Conservation (phyloP, 2,888 invertebrate species). For the Ennomos erosarius region DNA sequence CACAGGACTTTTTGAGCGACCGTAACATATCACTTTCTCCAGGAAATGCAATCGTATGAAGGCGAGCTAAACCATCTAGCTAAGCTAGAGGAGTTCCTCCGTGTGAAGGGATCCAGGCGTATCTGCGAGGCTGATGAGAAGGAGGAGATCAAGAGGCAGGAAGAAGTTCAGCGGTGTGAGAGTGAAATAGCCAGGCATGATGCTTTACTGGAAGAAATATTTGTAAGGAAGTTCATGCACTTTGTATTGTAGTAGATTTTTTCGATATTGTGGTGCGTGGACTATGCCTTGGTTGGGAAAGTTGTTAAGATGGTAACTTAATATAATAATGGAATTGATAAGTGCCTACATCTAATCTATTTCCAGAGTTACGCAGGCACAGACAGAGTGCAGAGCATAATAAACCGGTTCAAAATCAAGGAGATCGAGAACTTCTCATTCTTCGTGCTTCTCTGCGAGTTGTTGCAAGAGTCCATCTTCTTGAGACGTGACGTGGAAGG, state of each 20-base stretch:
- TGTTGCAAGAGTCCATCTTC: constrained; percentile 72
- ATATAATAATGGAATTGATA: no score
- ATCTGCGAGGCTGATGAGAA: constrained; percentile 91
- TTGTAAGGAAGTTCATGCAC: constrained; percentile 70
- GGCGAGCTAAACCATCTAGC: constrained; percentile 93
- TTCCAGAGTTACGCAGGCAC: constrained; percentile 63
- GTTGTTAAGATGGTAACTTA: no score
- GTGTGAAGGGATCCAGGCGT: constrained; percentile 92
- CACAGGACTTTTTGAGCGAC: neutral
- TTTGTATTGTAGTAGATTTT: neutral
- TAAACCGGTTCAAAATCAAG: constrained; percentile 56
- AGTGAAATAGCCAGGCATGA: constrained; percentile 89
- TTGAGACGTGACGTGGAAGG: constrained; percentile 63
- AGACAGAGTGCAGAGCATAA: constrained; percentile 56
- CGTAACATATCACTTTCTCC: constrained; percentile 18
- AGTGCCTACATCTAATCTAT: no score
- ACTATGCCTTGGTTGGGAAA: no score
- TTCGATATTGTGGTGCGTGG: no score
- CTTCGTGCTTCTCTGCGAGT: constrained; percentile 72
- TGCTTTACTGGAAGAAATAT: constrained; percentile 89
- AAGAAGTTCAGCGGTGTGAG: constrained; percentile 88
- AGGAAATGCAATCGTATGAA: constrained; percentile 95
- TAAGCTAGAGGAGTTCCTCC: constrained; percentile 93
- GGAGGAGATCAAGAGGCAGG: constrained; percentile 88
- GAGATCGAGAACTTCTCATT: constrained; percentile 77